A percentile compares a stretch with the other conserved stretches of the same genome.
phyloP scores from a whole-genome alignment of 2,797 vertebrate species.

The Momotus momota region DNA sequence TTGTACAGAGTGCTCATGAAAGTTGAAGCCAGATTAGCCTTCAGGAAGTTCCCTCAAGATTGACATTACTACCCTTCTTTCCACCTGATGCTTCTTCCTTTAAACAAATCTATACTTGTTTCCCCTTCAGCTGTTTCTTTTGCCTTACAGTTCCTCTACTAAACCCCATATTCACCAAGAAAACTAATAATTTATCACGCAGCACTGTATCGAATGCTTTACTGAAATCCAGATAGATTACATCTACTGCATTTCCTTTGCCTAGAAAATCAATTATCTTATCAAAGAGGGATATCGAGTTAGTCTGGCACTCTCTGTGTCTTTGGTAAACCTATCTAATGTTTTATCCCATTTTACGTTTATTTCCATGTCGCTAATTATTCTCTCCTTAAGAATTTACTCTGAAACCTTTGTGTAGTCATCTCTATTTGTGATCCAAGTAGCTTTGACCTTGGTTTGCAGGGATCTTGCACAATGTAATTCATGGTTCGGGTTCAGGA shows the following conservation, averaged over 20 bases:
- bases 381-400: constrained; percentile 9
- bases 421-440: background rate
- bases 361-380: constrained; percentile 14
- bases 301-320: constrained; percentile 37
- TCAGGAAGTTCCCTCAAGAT: background rate
- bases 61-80: background rate
- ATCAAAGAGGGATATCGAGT: constrained; percentile 51
- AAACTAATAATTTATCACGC: constrained; percentile 37
- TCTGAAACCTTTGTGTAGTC: background rate
- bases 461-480: background rate
- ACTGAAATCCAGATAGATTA: constrained; percentile 56
- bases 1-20: background rate
- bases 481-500: background rate
- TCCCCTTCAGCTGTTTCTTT: constrained; percentile 2
- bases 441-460: constrained; percentile 12
- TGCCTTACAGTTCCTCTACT: background rate
- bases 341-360: background rate
- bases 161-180: background rate
- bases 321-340: constrained; percentile 11
- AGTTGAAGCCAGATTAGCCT: background rate
- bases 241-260: constrained; percentile 54
- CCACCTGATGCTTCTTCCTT: background rate
- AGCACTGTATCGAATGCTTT: constrained; percentile 19
- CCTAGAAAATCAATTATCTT: constrained; percentile 70
- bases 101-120: background rate